Conservation (phyloP, 2,797 vertebrate species). For the Tadarida brasiliensis region DNA sequence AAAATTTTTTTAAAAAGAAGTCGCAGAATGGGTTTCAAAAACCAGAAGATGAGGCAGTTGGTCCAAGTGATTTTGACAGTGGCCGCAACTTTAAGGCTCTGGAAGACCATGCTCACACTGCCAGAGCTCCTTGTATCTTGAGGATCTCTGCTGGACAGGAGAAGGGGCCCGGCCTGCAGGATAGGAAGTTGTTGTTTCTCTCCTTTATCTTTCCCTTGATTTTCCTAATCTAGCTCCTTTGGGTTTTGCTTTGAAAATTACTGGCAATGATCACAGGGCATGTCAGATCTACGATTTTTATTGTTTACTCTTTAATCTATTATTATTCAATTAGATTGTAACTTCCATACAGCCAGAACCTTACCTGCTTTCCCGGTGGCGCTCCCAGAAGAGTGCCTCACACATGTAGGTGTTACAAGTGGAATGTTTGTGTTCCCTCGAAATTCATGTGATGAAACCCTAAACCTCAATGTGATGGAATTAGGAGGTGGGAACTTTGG, state of each 20-base stretch:
- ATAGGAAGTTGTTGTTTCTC: neutral
- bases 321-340: neutral
- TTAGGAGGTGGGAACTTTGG: neutral
- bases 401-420: neutral
- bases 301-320: neutral
- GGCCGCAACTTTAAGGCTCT: neutral
- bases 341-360: neutral
- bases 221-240: neutral
- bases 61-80: neutral
- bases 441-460: neutral
- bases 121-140: neutral
- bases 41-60: neutral
- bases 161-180: neutral
- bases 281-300: neutral
- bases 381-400: neutral
- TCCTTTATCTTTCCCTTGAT: neutral
- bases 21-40: neutral
- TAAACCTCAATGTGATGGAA: neutral
- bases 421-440: neutral
- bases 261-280: neutral
- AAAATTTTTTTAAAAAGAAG: neutral
- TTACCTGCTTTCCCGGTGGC: neutral
- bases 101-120: neutral
- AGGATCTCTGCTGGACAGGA: neutral
- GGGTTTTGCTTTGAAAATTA: constrained; percentile 3